phyloP scores from a whole-genome alignment of 2,888 invertebrate genomes.

The Exephanes ischioxanthus region DNA sequence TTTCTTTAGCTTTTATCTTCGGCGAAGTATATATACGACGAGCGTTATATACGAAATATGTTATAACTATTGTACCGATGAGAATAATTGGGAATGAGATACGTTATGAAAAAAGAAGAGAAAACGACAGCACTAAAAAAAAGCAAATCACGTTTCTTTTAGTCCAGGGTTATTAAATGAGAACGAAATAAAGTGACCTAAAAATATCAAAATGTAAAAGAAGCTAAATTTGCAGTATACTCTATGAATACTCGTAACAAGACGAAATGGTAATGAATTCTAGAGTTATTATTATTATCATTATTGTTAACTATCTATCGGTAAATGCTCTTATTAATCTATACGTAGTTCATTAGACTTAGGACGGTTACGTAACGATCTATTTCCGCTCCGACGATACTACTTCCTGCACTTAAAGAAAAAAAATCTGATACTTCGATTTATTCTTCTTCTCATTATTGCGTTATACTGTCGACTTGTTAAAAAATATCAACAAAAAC shows the following conservation, averaged over 20 bases:
- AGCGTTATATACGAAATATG: constrained; percentile 42
- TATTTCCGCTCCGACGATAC: constrained; percentile 67
- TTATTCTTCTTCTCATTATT: constrained; percentile 71
- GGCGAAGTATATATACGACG: constrained; percentile 39
- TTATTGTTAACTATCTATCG: constrained; percentile 78
- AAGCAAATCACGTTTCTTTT: constrained; percentile 37
- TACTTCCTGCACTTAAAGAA: constrained; percentile 63
- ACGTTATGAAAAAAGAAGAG: constrained; percentile 37
- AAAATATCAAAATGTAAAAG: constrained; percentile 39
- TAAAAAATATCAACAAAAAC: constrained; percentile 27
- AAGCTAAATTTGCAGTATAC: constrained; percentile 35
- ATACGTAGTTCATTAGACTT: constrained; percentile 76
- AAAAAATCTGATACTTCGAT: constrained; percentile 64
- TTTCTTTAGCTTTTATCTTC: constrained; percentile 62
- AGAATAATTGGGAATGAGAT: constrained; percentile 44
- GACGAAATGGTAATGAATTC: constrained; percentile 63
- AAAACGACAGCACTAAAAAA: constrained; percentile 37
- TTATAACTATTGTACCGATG: constrained; percentile 46
- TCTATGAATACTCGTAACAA: constrained; percentile 32
- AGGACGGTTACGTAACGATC: constrained; percentile 74
- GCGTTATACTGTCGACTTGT: constrained; percentile 66
- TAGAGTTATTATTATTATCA: constrained; percentile 78
- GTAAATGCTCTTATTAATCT: constrained; percentile 77
- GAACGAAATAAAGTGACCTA: constrained; percentile 24
- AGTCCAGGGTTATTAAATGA: constrained; percentile 26